Evolutionary conservation across 2,888 invertebrate species (phyloP), one percentile per base, ranked within the genome.

Genomic region (Miltochrista miniata): DNA sequence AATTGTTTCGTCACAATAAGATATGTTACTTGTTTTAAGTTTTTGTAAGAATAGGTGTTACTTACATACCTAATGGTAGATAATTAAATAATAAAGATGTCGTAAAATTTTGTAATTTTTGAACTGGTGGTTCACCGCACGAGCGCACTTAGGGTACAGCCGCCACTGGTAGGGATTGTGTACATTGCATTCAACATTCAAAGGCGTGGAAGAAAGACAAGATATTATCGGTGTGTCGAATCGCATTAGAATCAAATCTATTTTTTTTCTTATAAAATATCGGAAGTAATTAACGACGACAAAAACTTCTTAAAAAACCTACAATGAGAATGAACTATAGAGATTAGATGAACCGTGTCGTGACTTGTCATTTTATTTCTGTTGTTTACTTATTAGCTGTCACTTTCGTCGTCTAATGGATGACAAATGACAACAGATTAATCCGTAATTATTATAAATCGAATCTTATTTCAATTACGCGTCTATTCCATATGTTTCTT

Each of bases 361-460:
- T 63, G 66, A 63, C 63, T 63, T 51, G 55, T 66, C 31, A 47
- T 53, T 61, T 52, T 45, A 45, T 59, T 55, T 48, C 61, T 61
- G 58, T 54, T 57, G 51, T 60, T 57, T 64, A 48, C 30, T 48
- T 18, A 24, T 33, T 14, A 18, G 43, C 14, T 54, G 47, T 62
- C 57, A 50, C 53, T 64, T 64, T 61, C 48, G 44, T 56, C 36
- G 36, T 12, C 11, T 30, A 30, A 43, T 38, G 39, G 39, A 40
- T 38, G 5, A 24, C 18, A 24, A 24, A 24, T 24, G 18, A 24
- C 18, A 24, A 24, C 18, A 24, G 2, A 35, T 11, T 18, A 14
- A 14, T n/a, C 9, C n/a, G 15, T 44, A 44, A 41, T 41, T 29
- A n/a, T 30, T 24, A 24, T 4, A 24, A 30, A 12, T 41, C 12